Base-by-base conservation (phyloP, 2,113 vertebrate genomes). In the Cynocephalus volans region DNA sequence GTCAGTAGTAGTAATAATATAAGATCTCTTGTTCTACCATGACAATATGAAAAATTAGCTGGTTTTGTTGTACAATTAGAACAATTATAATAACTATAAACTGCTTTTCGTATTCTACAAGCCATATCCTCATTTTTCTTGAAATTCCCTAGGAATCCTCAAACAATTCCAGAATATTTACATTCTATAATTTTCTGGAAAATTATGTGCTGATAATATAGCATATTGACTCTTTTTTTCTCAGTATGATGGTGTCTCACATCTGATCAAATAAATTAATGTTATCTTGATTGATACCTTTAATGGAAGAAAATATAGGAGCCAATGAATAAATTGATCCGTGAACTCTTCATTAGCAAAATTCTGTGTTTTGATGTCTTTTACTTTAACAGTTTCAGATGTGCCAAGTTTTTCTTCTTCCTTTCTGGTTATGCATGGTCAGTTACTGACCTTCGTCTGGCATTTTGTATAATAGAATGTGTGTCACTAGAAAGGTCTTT, bases 51-150 rank as follows among this genome's bases (percentile, higher is more conserved):
- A 95, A 95, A 56, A 9, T 36, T 21, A 93, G 4, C 33, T 90
- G 17, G 41, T 72, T 96, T 90, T 81, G 18, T 70, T 90, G 33
- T 6, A 95, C 77, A 94, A 50, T 26, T 54, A 76, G 52, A 36
- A 85, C 3, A 64, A 41, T 90, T 76, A 84, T 72, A 84, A 88
- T 80, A 93, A 60, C n/a, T 56, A 45, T 48, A 93, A 81, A 88
- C 13, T 85, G 82, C 48, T 81, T 96, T 82, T n/a, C 19, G 17
- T 64, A 62, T 45, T 65, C 48, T 69, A 31, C 1, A 85, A 75
- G 48, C 15, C 86, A n/a, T 5, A 69, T 6, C 36, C 95, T 87
- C 45, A 21, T 91, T 92, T 96, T 88, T 65, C 54, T 85, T 93
- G 28, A 84, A 31, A 79, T 81, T 88, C 14, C 18, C 28, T 93